phyloP scores from a whole-genome alignment of 2,888 invertebrate genomes.

The Atherix ibis region DNA sequence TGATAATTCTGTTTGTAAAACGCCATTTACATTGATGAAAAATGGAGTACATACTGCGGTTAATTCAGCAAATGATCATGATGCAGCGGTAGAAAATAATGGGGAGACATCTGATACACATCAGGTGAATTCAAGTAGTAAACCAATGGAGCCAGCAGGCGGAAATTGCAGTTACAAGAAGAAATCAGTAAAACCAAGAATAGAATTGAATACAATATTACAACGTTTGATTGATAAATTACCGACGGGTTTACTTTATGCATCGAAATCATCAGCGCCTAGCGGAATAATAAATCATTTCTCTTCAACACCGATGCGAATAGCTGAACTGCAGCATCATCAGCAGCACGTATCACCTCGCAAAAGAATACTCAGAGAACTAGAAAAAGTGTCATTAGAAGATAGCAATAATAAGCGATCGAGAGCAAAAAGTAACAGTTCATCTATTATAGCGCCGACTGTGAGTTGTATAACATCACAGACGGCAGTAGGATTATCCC shows the following conservation, averaged over 20 bases:
- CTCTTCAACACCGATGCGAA: conserved; percentile 22
- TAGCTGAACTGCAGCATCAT: conserved; percentile 25
- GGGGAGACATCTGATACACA: not conserved
- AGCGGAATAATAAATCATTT: conserved; percentile 16
- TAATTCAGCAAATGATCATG: not conserved
- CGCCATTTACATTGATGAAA: conserved; percentile 12
- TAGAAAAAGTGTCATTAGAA: conserved; percentile 50
- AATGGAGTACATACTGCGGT: conserved; percentile 6
- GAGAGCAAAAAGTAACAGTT: conserved; percentile 28
- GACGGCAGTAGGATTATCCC: too few species aligned
- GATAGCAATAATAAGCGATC: conserved; percentile 10
- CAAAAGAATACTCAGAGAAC: conserved; percentile 65
- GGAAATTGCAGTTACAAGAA: too few species aligned
- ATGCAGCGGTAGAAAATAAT: not conserved
- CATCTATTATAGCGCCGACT: conserved; percentile 16
- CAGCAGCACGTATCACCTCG: conserved; percentile 54
- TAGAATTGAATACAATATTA: conserved; percentile 29
- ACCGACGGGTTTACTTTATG: conserved; percentile 21
- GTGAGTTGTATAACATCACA: too few species aligned
- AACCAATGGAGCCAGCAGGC: too few species aligned
- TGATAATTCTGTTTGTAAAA: conserved; percentile 30
- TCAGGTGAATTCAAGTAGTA: too few species aligned
- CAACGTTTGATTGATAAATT: conserved; percentile 29
- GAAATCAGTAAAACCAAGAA: conserved; percentile 19
- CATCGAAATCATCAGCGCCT: conserved; percentile 19